Evolutionary conservation across 2,113 vertebrate genomes (phyloP).

Genomic region (Manacus vitellinus): DNA sequence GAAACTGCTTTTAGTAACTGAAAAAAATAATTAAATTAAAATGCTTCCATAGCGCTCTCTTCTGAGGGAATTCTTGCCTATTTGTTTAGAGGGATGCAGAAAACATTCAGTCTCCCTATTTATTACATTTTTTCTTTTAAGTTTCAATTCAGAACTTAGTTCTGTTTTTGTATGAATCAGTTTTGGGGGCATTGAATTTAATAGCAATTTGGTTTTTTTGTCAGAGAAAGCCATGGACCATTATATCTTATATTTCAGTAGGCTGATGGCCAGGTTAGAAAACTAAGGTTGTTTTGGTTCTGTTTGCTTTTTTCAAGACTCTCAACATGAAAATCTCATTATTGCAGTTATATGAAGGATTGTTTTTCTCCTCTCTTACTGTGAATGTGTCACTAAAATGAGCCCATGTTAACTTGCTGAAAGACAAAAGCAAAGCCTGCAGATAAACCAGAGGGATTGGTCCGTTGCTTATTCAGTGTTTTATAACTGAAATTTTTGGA

Average conservation of each 20-base stretch:
- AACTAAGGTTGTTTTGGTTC: background rate
- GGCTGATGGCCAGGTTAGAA: background rate
- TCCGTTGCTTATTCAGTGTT: background rate
- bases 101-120: background rate
- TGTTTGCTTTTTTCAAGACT: background rate
- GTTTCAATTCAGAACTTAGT: background rate
- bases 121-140: background rate
- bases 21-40: background rate
- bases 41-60: background rate
- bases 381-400: background rate
- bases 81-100: background rate
- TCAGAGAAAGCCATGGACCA: background rate
- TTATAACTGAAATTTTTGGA: background rate
- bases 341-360: background rate
- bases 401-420: background rate
- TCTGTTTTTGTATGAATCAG: background rate
- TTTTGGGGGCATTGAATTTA: background rate
- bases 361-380: background rate
- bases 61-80: background rate
- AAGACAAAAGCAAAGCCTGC: background rate
- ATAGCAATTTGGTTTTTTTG: background rate
- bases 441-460: background rate
- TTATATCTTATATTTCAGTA: background rate
- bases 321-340: background rate
- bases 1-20: background rate